Evolutionary conservation across 2,113 vertebrate genomes (phyloP), one percentile per base, ranked within the genome.

Genomic region (Anguilla japonica): DNA sequence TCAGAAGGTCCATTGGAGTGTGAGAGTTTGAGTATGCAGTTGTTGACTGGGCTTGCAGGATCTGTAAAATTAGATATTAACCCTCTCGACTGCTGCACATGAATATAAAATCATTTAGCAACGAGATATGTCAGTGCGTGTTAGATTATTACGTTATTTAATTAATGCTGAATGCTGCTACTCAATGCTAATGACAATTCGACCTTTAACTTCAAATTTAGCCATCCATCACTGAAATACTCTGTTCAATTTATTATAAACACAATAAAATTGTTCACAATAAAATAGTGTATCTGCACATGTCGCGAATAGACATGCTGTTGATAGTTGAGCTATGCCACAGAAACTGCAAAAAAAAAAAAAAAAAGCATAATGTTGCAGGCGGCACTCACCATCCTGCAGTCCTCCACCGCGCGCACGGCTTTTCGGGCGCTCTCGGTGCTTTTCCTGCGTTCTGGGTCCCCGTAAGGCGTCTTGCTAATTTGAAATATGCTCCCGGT

Each of bases 341-440:
- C 78, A 86, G 89, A 91, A 87, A 79, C 20, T 41, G 26, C 79
- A 67, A 34, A 0, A 34, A 34, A 34, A 34, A 0, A 34, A 34
- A 34, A 34, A 0, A 20, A 16, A 3, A 0, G 41, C 82, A 84
- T 79, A 22, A 71, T n/a, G 90, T 88, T 87, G 22, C 9, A 15
- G 18, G 41, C n/a, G 75, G 83, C 89, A 95, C 98, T 93, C 94
- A 98, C 98, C 97, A 96, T 97, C 95, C 97, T 97, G 96, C 97
- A 97, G 96, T 96, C 95, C 88, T 97, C 97, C 96, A 97, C 95
- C 87, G 95, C 93, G 89, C 96, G 91, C 88, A 96, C 96, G 88
- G 89, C 95, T 90, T 93, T 95, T 83, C 91, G 92, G 91, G 93
- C 87, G 92, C 95, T 89, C 53, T 97, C 97, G 75, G 95, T 92